A percentile compares a stretch with the other conserved stretches of the same genome.
Conservation (phyloP, 23 tunicate species). For the Oikopleura vanhoeffeni region DNA sequence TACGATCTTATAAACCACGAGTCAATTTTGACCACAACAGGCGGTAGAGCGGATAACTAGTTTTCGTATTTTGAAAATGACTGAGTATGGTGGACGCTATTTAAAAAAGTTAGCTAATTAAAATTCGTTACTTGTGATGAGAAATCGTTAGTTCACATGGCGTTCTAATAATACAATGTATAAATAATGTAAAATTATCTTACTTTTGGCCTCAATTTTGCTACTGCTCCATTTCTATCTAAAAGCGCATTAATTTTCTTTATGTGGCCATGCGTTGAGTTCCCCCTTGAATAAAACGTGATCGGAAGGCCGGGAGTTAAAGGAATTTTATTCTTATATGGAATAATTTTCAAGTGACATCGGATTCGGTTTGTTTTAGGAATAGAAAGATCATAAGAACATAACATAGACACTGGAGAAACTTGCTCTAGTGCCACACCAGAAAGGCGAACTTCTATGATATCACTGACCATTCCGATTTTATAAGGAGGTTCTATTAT, state of each 20-base stretch:
- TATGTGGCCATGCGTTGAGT: neutral
- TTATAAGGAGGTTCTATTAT: neutral
- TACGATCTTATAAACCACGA: too few species aligned
- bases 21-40: too few species aligned
- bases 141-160: too few species aligned
- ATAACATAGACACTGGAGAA: neutral
- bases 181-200: too few species aligned
- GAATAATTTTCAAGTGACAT: neutral
- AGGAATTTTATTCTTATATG: neutral
- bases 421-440: neutral
- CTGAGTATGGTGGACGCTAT: too few species aligned
- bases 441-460: neutral
- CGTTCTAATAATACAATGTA: too few species aligned
- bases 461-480: neutral
- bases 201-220: neutral
- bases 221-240: neutral
- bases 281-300: neutral
- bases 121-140: too few species aligned
- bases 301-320: slow-evolving; percentile 12
- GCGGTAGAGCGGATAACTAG: too few species aligned
- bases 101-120: too few species aligned
- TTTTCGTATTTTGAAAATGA: too few species aligned
- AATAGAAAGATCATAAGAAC: neutral
- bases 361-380: neutral
- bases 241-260: neutral